A percentile compares a stretch with the other conserved stretches of the same genome.
These are phyloP conservation scores for Pseudomugil gertrudae DNA, from an alignment of 2,797 vertebrate genomes.

Conservation along the genomic window DNA sequence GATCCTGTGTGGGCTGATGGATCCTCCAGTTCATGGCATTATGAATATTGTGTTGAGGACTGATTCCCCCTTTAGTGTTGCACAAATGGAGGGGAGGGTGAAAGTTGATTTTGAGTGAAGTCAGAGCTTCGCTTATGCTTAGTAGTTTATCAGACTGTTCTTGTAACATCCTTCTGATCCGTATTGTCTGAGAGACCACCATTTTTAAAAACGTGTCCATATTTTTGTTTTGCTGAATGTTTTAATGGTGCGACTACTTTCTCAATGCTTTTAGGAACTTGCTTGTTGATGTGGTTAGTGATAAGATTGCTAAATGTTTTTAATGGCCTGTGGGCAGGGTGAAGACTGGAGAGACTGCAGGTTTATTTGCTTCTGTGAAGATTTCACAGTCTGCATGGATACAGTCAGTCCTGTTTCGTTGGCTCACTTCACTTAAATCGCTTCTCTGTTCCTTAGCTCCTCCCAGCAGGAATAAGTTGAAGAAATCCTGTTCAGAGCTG, in stretches of 20 bases:
- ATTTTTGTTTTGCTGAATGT: not conserved
- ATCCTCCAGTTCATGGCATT: constrained; percentile 70
- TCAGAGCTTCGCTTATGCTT: constrained; percentile 48
- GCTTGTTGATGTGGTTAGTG: constrained; percentile 30
- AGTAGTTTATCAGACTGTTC: constrained; percentile 46
- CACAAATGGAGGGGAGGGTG: constrained; percentile 25
- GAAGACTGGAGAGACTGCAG: constrained; percentile 16
- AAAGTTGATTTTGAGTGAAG: constrained; percentile 65
- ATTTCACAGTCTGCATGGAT: constrained; percentile 22
- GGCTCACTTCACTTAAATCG: constrained; percentile 12
- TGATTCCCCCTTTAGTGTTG: constrained; percentile 52
- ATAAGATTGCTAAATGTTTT: constrained; percentile 39
- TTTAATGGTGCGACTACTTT: constrained; percentile 31
- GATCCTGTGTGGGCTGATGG: constrained; percentile 65
- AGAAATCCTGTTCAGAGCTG: constrained; percentile 1
- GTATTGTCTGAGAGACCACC: constrained; percentile 48
- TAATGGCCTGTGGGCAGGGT: constrained; percentile 19
- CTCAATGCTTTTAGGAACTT: constrained; percentile 38
- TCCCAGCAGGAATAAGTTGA: constrained; percentile 1
- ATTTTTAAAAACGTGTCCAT: constrained; percentile 18
- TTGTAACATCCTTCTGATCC: constrained; percentile 56
- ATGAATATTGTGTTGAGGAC: constrained; percentile 71
- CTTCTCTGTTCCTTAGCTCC: constrained; percentile 4
- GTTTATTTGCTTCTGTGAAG: constrained; percentile 31
- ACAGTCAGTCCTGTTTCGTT: constrained; percentile 25